Percentiles rank a stretch among this genome's conserved stretches.
Conservation (phyloP, 2,888 invertebrate genomes). For the Acrobasis repandana region DNA sequence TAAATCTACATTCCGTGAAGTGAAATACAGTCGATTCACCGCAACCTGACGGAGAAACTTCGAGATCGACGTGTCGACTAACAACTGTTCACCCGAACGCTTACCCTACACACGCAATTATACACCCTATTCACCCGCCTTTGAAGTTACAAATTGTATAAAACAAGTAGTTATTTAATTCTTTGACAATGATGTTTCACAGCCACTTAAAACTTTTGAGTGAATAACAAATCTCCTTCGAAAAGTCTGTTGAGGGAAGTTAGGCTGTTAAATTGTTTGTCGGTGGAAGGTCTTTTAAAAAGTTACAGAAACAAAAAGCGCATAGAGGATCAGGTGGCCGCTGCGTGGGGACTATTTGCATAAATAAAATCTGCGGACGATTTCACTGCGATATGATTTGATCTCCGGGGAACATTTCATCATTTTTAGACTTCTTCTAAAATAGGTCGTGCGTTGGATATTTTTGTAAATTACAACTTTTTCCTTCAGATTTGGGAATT, state of each 20-base stretch:
- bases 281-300: slow-evolving; percentile 68
- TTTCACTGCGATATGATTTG: background rate
- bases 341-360: slow-evolving; percentile 24
- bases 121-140: slow-evolving; percentile 42
- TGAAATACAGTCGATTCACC: slow-evolving; percentile 59
- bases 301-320: slow-evolving; percentile 65
- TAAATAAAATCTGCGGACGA: background rate
- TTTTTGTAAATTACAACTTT: too few relatives aligned
- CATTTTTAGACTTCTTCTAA: background rate
- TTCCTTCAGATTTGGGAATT: too few relatives aligned
- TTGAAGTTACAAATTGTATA: slow-evolving; percentile 48
- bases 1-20: slow-evolving; percentile 53
- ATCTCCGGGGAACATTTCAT: background rate
- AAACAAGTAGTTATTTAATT: slow-evolving; percentile 62
- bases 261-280: slow-evolving; percentile 77
- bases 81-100: slow-evolving; percentile 53
- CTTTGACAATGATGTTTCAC: slow-evolving; percentile 78
- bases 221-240: slow-evolving; percentile 79
- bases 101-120: slow-evolving; percentile 46
- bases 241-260: slow-evolving; percentile 76
- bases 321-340: slow-evolving; percentile 54
- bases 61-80: slow-evolving; percentile 60
- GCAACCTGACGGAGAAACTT: slow-evolving; percentile 61
- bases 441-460: too few relatives aligned
- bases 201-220: slow-evolving; percentile 81